Conservation (phyloP, 2,797 vertebrate species). For the Octomys mimax region DNA sequence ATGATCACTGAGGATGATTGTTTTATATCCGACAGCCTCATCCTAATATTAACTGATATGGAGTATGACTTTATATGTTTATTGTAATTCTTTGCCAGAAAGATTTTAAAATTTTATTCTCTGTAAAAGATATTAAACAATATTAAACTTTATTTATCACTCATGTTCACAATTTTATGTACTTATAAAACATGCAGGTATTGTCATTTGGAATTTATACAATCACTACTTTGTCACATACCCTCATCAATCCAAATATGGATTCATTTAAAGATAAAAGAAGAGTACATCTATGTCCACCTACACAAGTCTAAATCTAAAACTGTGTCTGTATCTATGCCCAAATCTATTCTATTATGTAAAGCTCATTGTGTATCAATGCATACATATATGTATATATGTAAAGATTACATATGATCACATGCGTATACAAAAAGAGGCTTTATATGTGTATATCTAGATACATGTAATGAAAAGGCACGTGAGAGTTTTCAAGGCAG, state of each 20-base stretch:
- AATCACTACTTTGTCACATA: background rate
- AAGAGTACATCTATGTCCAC: background rate
- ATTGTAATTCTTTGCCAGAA: background rate
- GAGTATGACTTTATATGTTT: background rate
- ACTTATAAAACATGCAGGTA: background rate
- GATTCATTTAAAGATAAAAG: background rate
- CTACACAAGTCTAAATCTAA: background rate
- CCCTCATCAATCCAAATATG: background rate
- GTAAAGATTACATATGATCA: background rate
- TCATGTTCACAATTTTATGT: background rate
- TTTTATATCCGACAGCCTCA: background rate
- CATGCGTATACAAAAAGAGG: background rate
- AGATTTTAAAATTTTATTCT: background rate
- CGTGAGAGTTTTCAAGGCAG: background rate
- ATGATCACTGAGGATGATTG: background rate
- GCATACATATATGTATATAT: background rate
- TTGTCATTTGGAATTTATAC: background rate
- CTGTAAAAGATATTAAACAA: background rate
- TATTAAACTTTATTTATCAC: constrained; percentile 7
- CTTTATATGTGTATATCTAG: background rate
- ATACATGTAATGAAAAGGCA: background rate
- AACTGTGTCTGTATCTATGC: background rate
- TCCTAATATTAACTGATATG: background rate
- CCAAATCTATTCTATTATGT: background rate
- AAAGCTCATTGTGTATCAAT: background rate